These are phyloP conservation scores for Setophaga kirtlandii DNA, from an alignment of 2,113 vertebrate genomes.

Conservation along the genomic window DNA sequence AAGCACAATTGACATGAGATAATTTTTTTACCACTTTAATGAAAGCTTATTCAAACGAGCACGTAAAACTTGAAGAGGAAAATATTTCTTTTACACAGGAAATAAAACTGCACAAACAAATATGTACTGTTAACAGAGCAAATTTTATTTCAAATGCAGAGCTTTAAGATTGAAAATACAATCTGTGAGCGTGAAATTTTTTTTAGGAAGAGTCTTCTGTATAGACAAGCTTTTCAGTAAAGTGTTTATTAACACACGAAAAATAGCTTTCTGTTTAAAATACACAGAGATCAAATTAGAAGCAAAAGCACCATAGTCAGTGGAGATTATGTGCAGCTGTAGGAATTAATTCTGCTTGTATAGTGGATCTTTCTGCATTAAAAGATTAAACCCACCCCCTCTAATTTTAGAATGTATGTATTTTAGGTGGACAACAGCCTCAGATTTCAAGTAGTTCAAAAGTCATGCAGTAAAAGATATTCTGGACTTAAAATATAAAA, in stretches of 20 bases:
- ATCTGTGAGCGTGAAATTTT: neutral
- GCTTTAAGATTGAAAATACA: neutral
- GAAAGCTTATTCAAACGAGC: neutral
- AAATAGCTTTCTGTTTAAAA: neutral
- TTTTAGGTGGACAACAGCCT: neutral
- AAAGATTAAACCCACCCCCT: rapidly evolving
- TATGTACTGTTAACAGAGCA: neutral
- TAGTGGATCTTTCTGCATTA: neutral
- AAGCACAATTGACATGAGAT: neutral
- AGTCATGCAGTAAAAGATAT: neutral
- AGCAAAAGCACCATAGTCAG: neutral
- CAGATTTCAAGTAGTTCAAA: neutral
- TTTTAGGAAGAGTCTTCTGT: neutral
- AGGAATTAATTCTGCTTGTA: neutral
- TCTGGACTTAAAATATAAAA: neutral
- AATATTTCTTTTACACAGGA: neutral
- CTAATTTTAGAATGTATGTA: neutral
- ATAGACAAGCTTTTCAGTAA: neutral
- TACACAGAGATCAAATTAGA: neutral
- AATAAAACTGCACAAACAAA: neutral
- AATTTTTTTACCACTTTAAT: neutral
- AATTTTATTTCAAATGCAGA: neutral
- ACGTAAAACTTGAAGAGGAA: neutral
- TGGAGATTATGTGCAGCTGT: neutral
- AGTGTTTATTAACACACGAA: neutral